These are phyloP conservation scores for Lutraria lutraria DNA, from an alignment of 2,888 invertebrate genomes.

Conservation along the genomic window DNA sequence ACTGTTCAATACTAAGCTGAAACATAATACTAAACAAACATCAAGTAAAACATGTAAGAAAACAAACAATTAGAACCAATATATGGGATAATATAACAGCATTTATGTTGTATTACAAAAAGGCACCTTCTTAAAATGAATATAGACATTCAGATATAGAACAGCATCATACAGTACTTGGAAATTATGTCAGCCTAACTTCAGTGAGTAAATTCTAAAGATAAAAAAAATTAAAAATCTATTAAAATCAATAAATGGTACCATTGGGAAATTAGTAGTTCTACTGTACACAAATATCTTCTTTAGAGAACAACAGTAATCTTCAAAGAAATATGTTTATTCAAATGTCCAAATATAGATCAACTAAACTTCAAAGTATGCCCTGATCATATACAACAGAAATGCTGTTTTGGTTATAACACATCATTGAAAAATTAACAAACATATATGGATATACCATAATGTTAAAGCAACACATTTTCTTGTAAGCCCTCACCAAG, in stretches of 20 bases:
- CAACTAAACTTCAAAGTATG: no score
- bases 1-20: constrained; percentile 35
- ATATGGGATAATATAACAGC: not conserved
- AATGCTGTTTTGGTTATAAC: not conserved
- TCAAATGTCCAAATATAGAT: no score
- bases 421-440: not conserved
- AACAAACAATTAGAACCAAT: constrained; percentile 12
- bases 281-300: no score
- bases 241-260: no score
- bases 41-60: constrained; percentile 25
- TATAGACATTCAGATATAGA: no score
- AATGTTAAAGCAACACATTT: not conserved
- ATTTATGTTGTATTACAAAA: not conserved
- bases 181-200: no score
- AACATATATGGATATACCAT: not conserved
- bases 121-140: not conserved
- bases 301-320: no score
- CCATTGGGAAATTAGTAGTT: no score
- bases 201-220: no score
- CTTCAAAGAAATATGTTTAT: no score
- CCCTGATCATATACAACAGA: not conserved
- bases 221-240: no score
- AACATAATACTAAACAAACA: constrained; percentile 39
- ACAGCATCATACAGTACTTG: no score
- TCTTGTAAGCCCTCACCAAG: not conserved